Conservation (phyloP, 2,888 invertebrate species). For the Acanthosepion esculentum region DNA sequence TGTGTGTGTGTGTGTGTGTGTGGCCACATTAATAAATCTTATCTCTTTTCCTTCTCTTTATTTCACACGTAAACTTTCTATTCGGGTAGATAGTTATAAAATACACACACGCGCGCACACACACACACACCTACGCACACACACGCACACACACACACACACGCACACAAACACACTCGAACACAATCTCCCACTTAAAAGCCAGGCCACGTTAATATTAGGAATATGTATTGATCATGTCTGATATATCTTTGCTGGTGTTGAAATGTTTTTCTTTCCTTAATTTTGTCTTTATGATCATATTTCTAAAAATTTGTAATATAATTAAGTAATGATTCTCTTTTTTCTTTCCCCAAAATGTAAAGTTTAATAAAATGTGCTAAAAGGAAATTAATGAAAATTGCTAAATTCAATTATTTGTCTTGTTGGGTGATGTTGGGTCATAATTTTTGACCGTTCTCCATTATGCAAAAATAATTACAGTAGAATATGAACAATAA, state of each 20-base stretch:
- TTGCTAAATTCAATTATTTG: not conserved
- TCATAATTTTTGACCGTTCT: not conserved
- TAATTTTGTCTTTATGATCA: not conserved
- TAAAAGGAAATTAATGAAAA: conserved; percentile 23
- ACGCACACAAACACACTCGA: too few relatives aligned
- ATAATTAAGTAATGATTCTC: not conserved
- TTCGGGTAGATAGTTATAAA: too few relatives aligned
- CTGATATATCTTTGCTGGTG: not conserved
- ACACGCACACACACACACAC: too few relatives aligned
- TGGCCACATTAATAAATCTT: too few relatives aligned
- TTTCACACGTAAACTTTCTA: too few relatives aligned
- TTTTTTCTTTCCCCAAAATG: not conserved
- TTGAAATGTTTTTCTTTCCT: not conserved
- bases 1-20: too few relatives aligned
- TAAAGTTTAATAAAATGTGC: not conserved
- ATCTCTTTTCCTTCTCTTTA: too few relatives aligned
- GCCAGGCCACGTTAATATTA: too few relatives aligned
- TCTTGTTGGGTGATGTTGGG: not conserved
- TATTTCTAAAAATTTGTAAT: not conserved
- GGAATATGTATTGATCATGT: not conserved
- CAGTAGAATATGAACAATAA: not conserved
- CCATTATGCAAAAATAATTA: conserved; percentile 6
- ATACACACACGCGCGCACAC: too few relatives aligned
- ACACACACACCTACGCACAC: too few relatives aligned
- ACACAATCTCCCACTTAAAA: too few relatives aligned